Evolutionary conservation across 2,113 vertebrate genomes (phyloP).

Genomic region (Sterrhoptilus dennistouni): DNA sequence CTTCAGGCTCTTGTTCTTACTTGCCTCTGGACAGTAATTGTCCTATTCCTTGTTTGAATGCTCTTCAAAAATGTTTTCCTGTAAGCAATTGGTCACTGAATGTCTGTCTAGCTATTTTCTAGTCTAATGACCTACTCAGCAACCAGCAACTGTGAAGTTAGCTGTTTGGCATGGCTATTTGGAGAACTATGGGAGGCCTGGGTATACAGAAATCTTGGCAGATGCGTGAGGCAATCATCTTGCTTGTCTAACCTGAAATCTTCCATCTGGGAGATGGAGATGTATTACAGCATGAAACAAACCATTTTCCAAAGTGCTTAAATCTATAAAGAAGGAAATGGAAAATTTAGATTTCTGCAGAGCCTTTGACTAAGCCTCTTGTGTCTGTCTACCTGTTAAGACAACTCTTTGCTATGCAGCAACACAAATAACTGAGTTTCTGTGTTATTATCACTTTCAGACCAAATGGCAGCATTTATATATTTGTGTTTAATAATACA

Average conservation of each 20-base stretch:
- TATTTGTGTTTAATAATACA: conserved; percentile 46
- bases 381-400: neutral
- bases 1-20: neutral
- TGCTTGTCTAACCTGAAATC: conserved; percentile 10
- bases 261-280: neutral
- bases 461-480: conserved; percentile 31
- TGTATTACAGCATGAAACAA: neutral
- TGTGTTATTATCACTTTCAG: neutral
- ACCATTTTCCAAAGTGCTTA: neutral
- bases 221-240: conserved; percentile 5
- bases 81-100: neutral
- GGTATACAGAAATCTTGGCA: neutral
- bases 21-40: neutral
- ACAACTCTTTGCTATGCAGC: neutral
- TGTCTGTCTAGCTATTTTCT: neutral
- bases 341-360: neutral
- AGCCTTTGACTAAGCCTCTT: neutral
- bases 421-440: neutral
- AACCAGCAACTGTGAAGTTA: neutral
- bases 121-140: neutral
- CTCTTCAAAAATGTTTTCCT: neutral
- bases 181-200: neutral
- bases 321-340: neutral
- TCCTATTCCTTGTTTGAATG: neutral
- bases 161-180: neutral